A percentile compares a stretch with the other conserved stretches of the same genome.
These are phyloP conservation scores for Drosophila rhopaloa DNA, from an alignment of 1,140 invertebrate species.

Conservation along the genomic window DNA sequence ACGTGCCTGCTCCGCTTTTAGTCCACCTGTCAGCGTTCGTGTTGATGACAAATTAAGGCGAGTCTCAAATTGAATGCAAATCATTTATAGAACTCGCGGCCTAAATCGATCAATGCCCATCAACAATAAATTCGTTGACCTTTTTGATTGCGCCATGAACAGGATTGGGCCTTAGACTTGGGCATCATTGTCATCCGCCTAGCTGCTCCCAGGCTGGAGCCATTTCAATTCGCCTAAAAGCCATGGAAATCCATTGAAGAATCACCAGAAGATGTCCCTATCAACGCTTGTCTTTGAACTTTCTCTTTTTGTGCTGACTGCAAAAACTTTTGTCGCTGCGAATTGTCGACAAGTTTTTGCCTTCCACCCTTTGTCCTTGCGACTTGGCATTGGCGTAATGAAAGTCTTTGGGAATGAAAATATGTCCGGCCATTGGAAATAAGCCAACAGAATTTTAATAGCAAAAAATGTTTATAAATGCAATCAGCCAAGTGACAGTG, in stretches of 20 bases:
- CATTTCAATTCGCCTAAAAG: conserved; percentile 66
- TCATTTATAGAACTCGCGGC: conserved; percentile 20
- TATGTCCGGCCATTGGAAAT: conserved; percentile 62
- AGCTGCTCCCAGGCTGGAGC: conserved; percentile 16
- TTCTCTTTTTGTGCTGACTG: conserved; percentile 38
- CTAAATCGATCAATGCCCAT: conserved; percentile 39
- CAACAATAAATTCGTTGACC: conserved; percentile 51
- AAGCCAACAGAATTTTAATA: conserved; percentile 67
- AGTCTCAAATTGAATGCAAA: conserved; percentile 44
- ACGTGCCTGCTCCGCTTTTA: conserved; percentile 22
- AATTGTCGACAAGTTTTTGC: conserved; percentile 65
- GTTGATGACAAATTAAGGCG: conserved; percentile 59
- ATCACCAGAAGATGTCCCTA: conserved; percentile 31
- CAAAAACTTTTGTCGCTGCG: conserved; percentile 22
- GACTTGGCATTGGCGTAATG: conserved; percentile 60
- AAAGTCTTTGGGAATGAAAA: conserved; percentile 46
- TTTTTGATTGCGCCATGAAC: conserved; percentile 9
- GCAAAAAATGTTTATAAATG: conserved; percentile 56
- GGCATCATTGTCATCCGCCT: conserved; percentile 28
- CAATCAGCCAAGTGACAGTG: conserved; percentile 67
- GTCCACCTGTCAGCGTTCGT: conserved; percentile 21
- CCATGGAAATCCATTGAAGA: conserved; percentile 36
- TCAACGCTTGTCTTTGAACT: conserved; percentile 30
- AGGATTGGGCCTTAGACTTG: neutral
- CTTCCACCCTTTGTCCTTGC: conserved; percentile 43